Evolutionary conservation across 2,113 vertebrate species (phyloP), one percentile per base, ranked within the genome.

Genomic region (Hydrochoerus hydrochaeris): DNA sequence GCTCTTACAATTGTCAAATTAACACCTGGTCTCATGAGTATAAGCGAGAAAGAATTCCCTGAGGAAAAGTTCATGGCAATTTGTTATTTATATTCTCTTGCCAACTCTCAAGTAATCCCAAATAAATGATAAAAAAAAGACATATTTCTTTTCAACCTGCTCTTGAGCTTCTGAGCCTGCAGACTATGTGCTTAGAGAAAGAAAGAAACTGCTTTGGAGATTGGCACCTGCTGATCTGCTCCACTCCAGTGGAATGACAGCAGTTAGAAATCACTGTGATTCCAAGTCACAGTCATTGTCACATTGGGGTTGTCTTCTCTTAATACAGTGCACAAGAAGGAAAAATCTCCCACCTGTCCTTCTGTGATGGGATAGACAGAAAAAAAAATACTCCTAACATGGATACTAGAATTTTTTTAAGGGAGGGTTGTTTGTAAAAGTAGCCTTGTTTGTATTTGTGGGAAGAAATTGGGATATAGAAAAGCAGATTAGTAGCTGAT

Each of bases 1-100:
- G 22, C 88, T 85, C 58, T 16, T 67, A 73, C 93, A 75, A 81
- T 19, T 75, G 60, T 85, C 81, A 71, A 19, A 57, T 88, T 91
- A 85, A 91, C 90, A 96, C 90, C 83, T 89, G 62, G 52, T 58
- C 65, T 54, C 58, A 20, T 20, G 1, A n/a, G 73, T 24, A 32
- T 5, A 77, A 73, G 75, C 6, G 1, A 46, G n/a, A 77, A n/a
- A n/a, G 65, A 54, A 32, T 20, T 19, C 41, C 46, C 81, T 0
- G 1, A 69, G 67, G 85, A 83, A 1, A 65, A 26, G 20, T 28
- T 65, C 22, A 3, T 38, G 60, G 58, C 54, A 58, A 95, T 94
- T 83, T 58, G 80, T 89, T 75, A 73, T 57, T 80, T 83, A n/a
- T 44, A 11, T 84, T 89, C 73, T 46, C 65, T 19, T 24, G 52